phyloP scores from a whole-genome alignment of 2,888 invertebrate species.

The Drosophila fulvimacula region DNA sequence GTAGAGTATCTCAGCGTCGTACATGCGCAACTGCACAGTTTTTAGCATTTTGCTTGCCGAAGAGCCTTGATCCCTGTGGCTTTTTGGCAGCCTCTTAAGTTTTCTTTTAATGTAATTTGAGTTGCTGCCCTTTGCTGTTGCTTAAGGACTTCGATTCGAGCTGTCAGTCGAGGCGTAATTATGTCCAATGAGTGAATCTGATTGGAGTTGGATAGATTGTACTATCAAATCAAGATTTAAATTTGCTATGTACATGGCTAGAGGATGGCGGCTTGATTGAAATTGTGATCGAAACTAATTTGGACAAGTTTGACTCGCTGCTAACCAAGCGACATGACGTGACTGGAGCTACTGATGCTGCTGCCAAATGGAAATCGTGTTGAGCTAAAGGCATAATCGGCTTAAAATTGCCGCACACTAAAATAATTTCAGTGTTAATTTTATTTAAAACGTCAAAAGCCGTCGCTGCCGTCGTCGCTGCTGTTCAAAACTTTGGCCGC shows the following conservation, averaged over 20 bases:
- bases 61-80: constrained; percentile 44
- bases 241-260: not conserved
- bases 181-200: not conserved
- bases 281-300: constrained; percentile 2
- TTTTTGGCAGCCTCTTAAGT: constrained; percentile 53
- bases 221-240: not conserved
- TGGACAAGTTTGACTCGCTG: constrained; percentile 10
- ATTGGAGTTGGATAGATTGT: not conserved
- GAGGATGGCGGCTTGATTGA: not conserved
- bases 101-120: constrained; percentile 50
- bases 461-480: constrained; percentile 9
- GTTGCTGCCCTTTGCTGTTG: constrained; percentile 14
- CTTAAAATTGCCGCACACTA: constrained; percentile 68
- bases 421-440: constrained; percentile 76
- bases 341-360: constrained; percentile 9
- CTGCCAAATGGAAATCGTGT: constrained; percentile 43
- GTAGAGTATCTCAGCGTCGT: not conserved
- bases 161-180: not conserved
- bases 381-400: constrained; percentile 58
- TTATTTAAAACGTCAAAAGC: constrained; percentile 59
- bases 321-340: constrained; percentile 25
- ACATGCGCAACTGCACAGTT: not conserved
- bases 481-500: constrained; percentile 46
- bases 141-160: constrained; percentile 15
- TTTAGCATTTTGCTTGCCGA: constrained; percentile 17